Evolutionary conservation across 2,797 vertebrate species (phyloP), one percentile per base, ranked within the genome.

Genomic region (Tenualosa ilisha): DNA sequence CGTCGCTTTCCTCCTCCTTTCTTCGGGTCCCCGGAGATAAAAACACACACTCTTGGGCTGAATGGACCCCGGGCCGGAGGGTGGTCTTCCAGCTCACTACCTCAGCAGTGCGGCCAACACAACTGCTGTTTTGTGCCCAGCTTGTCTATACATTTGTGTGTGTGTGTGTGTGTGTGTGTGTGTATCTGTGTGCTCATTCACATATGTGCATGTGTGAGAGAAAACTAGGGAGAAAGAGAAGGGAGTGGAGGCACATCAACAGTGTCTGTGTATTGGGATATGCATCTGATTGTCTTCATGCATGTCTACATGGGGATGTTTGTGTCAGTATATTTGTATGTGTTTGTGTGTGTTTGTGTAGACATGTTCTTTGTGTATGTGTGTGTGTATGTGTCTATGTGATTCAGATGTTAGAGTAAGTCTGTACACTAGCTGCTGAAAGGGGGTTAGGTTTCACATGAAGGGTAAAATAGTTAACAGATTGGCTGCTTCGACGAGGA

Each of bases 391-490:
- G 17, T 82, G 40, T 40, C 17, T 84, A 13, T 72, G 68, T 40
- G 68, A 37, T 75, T 2, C 82, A 43, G 65, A 72, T 75, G 46
- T 81, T 82, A 83, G 61, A 2, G 37, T 37, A 84, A 59, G 84
- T 72, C 84, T 84, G 75, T 86, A 84, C 86, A 82, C 81, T 85
- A 31, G 79, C 82, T 81, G 84, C 63, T 61, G 85, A 89, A 85
- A 87, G 83, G 86, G 68, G 90, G 92, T 94, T 94, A 89, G 87
- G 90, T 95, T 94, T 93, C 94, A 95, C 90, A 88, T 49, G 86
- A 88, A 87, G 87, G 87, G 89, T 91, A 86, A 95, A 95, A 95
- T 93, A 92, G 94, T 94, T 93, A 93, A 93, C 93, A 94, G 92
- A 94, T 92, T 93, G 90, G 46, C 88, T 81, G 88, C 89, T 87